A percentile compares a stretch with the other conserved stretches of the same genome.
Evolutionary conservation across 2,113 vertebrate genomes (phyloP).

Genomic region (Nothoprocta perdicaria): DNA sequence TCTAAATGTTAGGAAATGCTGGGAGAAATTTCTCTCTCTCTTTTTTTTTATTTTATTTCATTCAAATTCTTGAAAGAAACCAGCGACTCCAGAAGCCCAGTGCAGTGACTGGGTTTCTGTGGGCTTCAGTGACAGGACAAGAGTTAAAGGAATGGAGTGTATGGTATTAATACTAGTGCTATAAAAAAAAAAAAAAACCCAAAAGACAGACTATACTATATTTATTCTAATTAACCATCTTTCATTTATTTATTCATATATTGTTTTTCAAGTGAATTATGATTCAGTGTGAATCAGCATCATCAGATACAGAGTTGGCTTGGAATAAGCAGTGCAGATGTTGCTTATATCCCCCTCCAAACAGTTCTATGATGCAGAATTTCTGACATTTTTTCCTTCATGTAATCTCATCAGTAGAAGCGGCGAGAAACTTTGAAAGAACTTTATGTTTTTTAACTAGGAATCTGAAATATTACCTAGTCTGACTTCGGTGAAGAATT

Average conservation of each 20-base stretch:
- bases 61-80: neutral
- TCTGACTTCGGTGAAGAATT: neutral
- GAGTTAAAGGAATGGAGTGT: neutral
- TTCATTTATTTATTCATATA: neutral
- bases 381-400: neutral
- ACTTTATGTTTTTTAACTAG: constrained; percentile 20
- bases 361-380: neutral
- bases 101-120: no score
- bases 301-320: neutral
- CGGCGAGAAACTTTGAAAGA: neutral
- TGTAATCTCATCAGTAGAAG: neutral
- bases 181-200: neutral
- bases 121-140: neutral
- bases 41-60: neutral
- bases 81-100: neutral
- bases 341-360: neutral
- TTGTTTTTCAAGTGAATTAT: neutral
- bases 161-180: neutral
- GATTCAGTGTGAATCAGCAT: neutral
- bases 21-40: neutral
- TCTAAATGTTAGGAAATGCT: neutral
- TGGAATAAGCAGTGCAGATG: neutral
- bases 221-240: neutral
- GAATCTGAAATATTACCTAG: neutral
- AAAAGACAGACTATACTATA: neutral